Percentiles rank a stretch among this genome's conserved stretches.
Evolutionary conservation across 1,140 invertebrate genomes (phyloP).

Genomic region (Melitaea cinxia): DNA sequence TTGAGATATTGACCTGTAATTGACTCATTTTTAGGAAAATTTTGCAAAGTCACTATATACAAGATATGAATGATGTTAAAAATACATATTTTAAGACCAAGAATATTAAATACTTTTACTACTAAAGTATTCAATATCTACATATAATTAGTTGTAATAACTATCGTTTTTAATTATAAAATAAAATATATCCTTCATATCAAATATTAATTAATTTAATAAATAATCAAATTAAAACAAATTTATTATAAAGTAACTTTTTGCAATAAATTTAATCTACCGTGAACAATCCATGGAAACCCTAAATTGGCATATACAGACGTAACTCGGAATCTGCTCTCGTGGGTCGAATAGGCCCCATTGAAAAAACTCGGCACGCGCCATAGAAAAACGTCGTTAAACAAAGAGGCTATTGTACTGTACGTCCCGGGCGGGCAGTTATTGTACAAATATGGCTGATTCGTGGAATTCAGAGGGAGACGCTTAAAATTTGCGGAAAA

Average conservation of each 20-base stretch:
- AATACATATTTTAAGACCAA: too few relatives aligned
- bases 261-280: constrained; percentile 40
- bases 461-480: constrained; percentile 67
- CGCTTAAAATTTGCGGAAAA: constrained; percentile 77
- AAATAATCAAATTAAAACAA: neutral
- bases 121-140: too few relatives aligned
- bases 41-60: too few relatives aligned
- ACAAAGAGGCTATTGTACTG: constrained; percentile 66
- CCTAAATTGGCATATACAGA: constrained; percentile 49
- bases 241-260: neutral
- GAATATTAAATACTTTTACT: too few relatives aligned
- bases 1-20: too few relatives aligned
- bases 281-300: constrained; percentile 48
- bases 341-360: constrained; percentile 45
- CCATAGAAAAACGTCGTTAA: constrained; percentile 72
- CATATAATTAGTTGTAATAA: neutral
- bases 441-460: constrained; percentile 77
- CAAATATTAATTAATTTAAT: neutral
- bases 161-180: neutral
- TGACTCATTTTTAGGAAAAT: too few relatives aligned
- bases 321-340: constrained; percentile 37
- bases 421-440: constrained; percentile 63
- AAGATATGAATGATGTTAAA: too few relatives aligned
- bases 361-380: constrained; percentile 65
- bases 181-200: too few relatives aligned